Evolutionary conservation across 2,797 vertebrate genomes (phyloP), one percentile per base, ranked within the genome.

Genomic region (Malacoctenus gilli): DNA sequence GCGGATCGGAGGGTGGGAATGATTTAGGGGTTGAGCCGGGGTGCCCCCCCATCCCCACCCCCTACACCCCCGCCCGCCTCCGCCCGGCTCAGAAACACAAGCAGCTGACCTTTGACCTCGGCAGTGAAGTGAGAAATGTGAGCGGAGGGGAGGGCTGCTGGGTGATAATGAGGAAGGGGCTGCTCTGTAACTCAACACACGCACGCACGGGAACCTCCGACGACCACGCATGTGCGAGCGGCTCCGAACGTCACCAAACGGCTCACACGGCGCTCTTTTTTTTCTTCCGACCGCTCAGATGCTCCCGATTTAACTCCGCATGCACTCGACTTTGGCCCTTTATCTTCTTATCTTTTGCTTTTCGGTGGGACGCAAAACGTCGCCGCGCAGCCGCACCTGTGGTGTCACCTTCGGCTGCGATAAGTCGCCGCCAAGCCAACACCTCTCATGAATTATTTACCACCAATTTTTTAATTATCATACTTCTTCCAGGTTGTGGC

Each of bases 371-470:
- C n/a, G n/a, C n/a, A 30, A 13, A 20, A n/a, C n/a, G 5, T 54
- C 18, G 36, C 53, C 18, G 36, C 53, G 3, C 43, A 25, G 50
- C 35, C 34, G 32, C 52, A 30, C 59, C 64, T 56, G 23, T 37
- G 40, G 14, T 53, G 52, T 42, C 58, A 43, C 77, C 69, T 79
- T 58, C 41, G 48, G 23, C 69, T 8, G 53, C 2, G 40, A 66
- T 61, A 64, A 72, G 56, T 42, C 11, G 4, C 47, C 54, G 41
- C 36, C 64, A 58, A 76, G 44, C 49, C 71, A 46, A 37, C 62
- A 60, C 48, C 34, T 51, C 48, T 40, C 42, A 79, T 80, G 68
- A 81, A 85, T 83, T 62, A 83, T 86, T 84, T 77, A 80, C 41
- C 25, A 14, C 22, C 32, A 36, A 61, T 66, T 77, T 68, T 54